Percentiles rank a stretch among this genome's conserved stretches.
These are phyloP conservation scores for Pristiophorus japonicus DNA, from an alignment of 2,113 vertebrate species.

Conservation along the genomic window DNA sequence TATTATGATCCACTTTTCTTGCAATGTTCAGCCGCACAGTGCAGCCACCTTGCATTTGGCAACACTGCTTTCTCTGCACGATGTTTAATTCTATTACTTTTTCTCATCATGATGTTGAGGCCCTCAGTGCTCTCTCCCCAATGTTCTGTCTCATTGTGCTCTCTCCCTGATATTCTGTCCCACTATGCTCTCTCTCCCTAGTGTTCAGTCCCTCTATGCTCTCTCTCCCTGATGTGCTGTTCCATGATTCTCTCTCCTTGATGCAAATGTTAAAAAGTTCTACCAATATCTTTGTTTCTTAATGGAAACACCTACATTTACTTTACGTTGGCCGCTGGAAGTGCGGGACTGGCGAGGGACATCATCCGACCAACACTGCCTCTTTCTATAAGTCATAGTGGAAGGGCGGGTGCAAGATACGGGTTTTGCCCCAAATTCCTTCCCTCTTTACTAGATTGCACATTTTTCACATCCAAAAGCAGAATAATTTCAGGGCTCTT, in stretches of 20 bases:
- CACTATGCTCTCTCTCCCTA: too few species aligned
- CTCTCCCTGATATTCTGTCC: too few species aligned
- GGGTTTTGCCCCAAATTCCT: neutral
- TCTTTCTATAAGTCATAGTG: neutral
- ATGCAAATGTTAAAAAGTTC: neutral
- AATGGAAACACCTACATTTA: neutral
- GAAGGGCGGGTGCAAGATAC: neutral
- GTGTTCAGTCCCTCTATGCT: too few species aligned
- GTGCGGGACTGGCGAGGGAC: neutral
- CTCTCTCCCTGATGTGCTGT: too few species aligned
- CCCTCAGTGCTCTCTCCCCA: too few species aligned
- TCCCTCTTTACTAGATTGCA: neutral
- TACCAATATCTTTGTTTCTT: neutral
- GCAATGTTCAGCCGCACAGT: neutral
- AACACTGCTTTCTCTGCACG: too few species aligned
- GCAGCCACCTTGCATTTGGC: too few species aligned
- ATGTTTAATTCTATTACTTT: too few species aligned
- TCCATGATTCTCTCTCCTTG: neutral
- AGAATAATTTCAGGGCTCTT: neutral
- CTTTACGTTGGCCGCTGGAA: neutral
- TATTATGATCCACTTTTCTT: neutral
- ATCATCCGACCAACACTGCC: neutral
- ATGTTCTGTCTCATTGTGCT: too few species aligned
- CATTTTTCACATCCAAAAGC: neutral
- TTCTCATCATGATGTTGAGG: too few species aligned